A percentile compares a stretch with the other conserved stretches of the same genome.
phyloP scores from a whole-genome alignment of 2,888 invertebrate species.

The Euclidia mi region DNA sequence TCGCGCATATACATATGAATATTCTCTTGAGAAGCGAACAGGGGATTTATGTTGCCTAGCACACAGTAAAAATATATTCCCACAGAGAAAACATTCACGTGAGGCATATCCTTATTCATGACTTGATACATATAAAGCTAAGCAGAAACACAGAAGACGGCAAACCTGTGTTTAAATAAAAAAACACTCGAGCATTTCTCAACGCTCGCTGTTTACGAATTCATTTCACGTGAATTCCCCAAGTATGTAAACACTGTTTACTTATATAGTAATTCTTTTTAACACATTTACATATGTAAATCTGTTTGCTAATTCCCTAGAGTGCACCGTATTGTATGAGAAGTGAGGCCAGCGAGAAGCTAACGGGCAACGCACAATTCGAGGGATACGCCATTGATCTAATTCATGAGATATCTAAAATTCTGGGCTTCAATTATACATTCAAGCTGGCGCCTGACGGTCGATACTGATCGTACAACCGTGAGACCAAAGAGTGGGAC shows the following conservation, averaged over 20 bases:
- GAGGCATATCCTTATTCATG: constrained; percentile 64
- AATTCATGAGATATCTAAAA: constrained; percentile 96
- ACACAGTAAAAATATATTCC: constrained; percentile 67
- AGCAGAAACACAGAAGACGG: constrained; percentile 49
- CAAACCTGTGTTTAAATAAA: constrained; percentile 54
- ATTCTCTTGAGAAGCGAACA: constrained; percentile 59
- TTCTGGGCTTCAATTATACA: constrained; percentile 97
- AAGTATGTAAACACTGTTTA: constrained; percentile 47
- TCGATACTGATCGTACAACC: constrained; percentile 96
- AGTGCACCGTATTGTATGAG: constrained; percentile 94
- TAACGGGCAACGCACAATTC: constrained; percentile 97
- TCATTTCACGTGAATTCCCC: constrained; percentile 54
- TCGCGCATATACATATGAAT: constrained; percentile 62
- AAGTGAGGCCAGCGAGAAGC: constrained; percentile 95
- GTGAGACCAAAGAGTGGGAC: constrained; percentile 97
- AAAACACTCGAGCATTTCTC: constrained; percentile 43
- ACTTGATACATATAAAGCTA: constrained; percentile 51
- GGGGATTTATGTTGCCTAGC: constrained; percentile 64
- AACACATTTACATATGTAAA: constrained; percentile 55
- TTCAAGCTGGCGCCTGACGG: constrained; percentile 97
- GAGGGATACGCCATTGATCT: constrained; percentile 99
- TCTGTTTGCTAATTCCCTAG: constrained; percentile 56
- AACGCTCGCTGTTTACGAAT: constrained; percentile 51
- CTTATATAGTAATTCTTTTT: constrained; percentile 48
- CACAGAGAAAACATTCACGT: constrained; percentile 61